Conservation (phyloP, 1,140 invertebrate genomes). For the Rhyzopertha dominica region DNA sequence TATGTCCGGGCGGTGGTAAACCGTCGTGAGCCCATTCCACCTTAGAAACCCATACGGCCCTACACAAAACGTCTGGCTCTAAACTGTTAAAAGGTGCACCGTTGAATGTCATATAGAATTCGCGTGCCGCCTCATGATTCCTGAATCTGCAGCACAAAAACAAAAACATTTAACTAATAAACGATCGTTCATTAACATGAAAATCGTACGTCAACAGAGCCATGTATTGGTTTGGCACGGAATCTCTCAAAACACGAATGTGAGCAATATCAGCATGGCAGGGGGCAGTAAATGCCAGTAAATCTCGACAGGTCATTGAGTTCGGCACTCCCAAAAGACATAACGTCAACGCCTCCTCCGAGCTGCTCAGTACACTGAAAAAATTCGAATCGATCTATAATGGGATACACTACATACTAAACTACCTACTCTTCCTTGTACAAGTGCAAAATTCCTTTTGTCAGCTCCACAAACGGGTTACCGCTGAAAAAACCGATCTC, state of each 20-base stretch:
- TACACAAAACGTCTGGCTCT: slow-evolving; percentile 84
- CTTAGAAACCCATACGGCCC: slow-evolving; percentile 90
- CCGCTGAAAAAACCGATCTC: slow-evolving; percentile 89
- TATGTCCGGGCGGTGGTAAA: slow-evolving; percentile 68
- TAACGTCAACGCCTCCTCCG: slow-evolving; percentile 75
- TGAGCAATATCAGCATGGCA: slow-evolving; percentile 85
- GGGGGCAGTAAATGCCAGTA: slow-evolving; percentile 91
- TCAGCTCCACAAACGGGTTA: slow-evolving; percentile 95
- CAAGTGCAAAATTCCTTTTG: slow-evolving; percentile 92
- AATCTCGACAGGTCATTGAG: slow-evolving; percentile 87
- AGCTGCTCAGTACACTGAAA: slow-evolving; percentile 56
- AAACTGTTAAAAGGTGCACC: slow-evolving; percentile 88
- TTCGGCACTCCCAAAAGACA: slow-evolving; percentile 91
- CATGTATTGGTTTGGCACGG: slow-evolving; percentile 95
- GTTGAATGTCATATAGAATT: slow-evolving; percentile 93
- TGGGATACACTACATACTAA: slow-evolving; percentile 4
- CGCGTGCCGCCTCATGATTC: slow-evolving; percentile 70
- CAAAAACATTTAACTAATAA: not conserved
- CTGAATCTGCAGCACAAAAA: slow-evolving; percentile 49
- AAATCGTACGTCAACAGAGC: slow-evolving; percentile 73
- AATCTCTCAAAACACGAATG: slow-evolving; percentile 85
- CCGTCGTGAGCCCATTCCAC: slow-evolving; percentile 77
- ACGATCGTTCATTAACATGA: slow-evolving; percentile 4
- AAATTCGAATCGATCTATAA: not conserved
- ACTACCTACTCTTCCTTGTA: slow-evolving; percentile 79